phyloP scores from a whole-genome alignment of 1,140 invertebrate species.

The Drosophila bocqueti region DNA sequence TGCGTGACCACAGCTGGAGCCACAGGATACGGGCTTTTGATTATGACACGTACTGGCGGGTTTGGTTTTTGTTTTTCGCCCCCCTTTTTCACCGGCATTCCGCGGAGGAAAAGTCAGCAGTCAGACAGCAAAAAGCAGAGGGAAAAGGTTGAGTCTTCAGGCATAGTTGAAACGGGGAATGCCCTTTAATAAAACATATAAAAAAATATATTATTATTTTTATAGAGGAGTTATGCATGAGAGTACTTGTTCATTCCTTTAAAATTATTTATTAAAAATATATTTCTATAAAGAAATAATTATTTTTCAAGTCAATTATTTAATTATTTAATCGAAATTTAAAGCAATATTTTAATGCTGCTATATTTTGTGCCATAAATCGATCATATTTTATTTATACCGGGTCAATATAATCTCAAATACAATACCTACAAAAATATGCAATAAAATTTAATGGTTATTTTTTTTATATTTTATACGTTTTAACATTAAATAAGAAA shows the following conservation, averaged over 20 bases:
- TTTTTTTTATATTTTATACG: no score
- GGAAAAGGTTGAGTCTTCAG: neutral
- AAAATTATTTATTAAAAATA: neutral
- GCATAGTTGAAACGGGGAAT: neutral
- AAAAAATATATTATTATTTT: no score
- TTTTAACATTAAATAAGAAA: no score
- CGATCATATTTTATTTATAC: no score
- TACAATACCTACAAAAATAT: no score
- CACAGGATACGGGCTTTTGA: slow-evolving; percentile 79
- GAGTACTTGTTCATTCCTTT: neutral
- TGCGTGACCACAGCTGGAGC: slow-evolving; percentile 53
- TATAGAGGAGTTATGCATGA: neutral
- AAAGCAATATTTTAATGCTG: no score
- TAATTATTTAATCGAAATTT: no score
- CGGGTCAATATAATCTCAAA: no score
- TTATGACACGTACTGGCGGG: slow-evolving; percentile 67
- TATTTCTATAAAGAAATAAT: neutral
- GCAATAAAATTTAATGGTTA: no score
- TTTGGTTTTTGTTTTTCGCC: slow-evolving; percentile 23
- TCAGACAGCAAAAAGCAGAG: slow-evolving; percentile 26
- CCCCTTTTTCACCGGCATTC: slow-evolving; percentile 20
- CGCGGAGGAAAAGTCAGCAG: slow-evolving; percentile 17
- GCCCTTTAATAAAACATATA: no score
- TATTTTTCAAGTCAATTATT: no score
- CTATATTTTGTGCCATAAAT: no score